phyloP scores from a whole-genome alignment of 2,797 vertebrate species.

The Pseudocheirus occidentalis region DNA sequence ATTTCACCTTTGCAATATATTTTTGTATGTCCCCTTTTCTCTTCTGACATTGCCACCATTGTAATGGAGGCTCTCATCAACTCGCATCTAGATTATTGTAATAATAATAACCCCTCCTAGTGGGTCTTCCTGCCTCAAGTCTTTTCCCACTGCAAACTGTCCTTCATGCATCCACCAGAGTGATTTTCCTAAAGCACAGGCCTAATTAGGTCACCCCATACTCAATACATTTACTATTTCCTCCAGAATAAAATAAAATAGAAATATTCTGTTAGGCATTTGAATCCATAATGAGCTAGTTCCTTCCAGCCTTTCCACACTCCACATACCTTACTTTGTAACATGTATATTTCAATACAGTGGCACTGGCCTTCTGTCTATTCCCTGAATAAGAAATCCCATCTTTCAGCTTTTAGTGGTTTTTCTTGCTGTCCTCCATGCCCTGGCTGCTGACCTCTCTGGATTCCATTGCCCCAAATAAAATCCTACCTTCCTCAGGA shows the following conservation, averaged over 20 bases:
- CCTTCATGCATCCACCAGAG: background rate
- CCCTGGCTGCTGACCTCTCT: background rate
- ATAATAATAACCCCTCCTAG: background rate
- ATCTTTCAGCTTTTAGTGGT: rapidly evolving
- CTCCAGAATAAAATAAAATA: background rate
- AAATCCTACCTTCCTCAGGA: background rate
- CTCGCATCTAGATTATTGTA: background rate
- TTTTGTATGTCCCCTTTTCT: background rate
- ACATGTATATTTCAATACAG: background rate
- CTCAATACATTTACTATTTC: background rate
- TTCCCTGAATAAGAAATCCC: background rate
- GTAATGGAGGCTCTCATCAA: background rate
- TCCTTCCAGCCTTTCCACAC: background rate
- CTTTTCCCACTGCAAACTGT: rapidly evolving
- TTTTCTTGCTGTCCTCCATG: background rate
- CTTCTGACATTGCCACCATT: background rate
- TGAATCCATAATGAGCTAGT: background rate
- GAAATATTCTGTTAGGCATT: background rate
- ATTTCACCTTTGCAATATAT: background rate
- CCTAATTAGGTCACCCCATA: background rate
- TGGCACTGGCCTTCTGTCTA: background rate
- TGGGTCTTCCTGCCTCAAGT: background rate
- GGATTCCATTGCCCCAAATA: background rate
- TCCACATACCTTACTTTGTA: background rate
- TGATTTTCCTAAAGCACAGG: background rate